Percentiles rank a stretch among this genome's conserved stretches.
These are phyloP conservation scores for Brachionus manjavacas DNA, from an alignment of 1,140 invertebrate genomes.

Conservation along the genomic window DNA sequence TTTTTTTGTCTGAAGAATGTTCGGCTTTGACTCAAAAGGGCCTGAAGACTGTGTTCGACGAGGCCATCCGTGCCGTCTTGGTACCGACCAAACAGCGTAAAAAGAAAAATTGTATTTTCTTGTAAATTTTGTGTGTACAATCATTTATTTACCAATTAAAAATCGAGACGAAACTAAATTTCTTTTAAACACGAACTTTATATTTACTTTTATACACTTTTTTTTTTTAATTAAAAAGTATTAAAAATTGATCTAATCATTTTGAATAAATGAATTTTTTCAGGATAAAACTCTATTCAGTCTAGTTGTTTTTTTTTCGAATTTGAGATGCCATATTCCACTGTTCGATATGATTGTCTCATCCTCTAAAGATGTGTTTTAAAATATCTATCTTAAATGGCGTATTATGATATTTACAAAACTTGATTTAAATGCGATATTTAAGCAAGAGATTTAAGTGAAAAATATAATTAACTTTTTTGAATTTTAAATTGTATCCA, in stretches of 20 bases:
- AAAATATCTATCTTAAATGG: too few species aligned
- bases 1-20: constrained; percentile 51
- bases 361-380: too few species aligned
- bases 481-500: too few species aligned
- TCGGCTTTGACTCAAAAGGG: constrained; percentile 43
- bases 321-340: too few species aligned
- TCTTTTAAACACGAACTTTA: neutral
- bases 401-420: too few species aligned
- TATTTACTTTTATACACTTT: neutral
- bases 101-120: constrained; percentile 17
- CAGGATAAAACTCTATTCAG: too few species aligned
- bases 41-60: constrained; percentile 79
- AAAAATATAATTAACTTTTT: too few species aligned
- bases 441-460: too few species aligned
- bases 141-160: neutral
- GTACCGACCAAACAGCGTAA: constrained; percentile 1
- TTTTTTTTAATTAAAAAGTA: neutral
- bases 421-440: too few species aligned
- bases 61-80: constrained; percentile 76
- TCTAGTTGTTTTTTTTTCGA: too few species aligned
- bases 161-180: neutral
- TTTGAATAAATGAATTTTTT: neutral
- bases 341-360: too few species aligned
- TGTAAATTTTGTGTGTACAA: constrained; percentile 22
- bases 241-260: neutral